Evolutionary conservation across 30 jellyfish, hydroid and myxozoan species (phyloP), one percentile per base, ranked within the genome.

Genomic region (Hydra vulgaris): DNA sequence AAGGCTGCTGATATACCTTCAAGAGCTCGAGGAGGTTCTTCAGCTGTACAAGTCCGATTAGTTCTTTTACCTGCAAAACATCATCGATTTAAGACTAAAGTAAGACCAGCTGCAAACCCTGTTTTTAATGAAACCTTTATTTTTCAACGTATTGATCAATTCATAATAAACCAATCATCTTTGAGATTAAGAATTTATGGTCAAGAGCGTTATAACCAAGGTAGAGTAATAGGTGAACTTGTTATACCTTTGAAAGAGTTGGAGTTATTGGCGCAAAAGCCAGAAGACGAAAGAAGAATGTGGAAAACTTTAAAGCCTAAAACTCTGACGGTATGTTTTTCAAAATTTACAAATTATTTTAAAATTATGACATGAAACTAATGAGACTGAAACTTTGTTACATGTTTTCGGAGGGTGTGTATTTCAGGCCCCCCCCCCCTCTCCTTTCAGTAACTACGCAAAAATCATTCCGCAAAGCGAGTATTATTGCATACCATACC

Each of bases 21-120:
- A 17, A 89, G 87, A 81, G 97, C 97, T 21, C 89, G 97, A 0
- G 97, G 97, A 19, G 97, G 97, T 16, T 92, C 97, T 3, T 89
- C 97, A 17, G 89, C 97, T 27, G 89, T 84, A 21, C 97, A 89
- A 85, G 94, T 89, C 22, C 95, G 97, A 72, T 79, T 89, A 22
- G 97, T 89, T 21, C 67, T 89, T 76, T 88, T 89, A 22, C 97
- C 97, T 1, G 54, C 66, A 21, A 89, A 85, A 72, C 53, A 90
- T 21, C 83, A 85, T 68, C 83, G 97, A 7, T 89, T 89, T 77
- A 89, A 89, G 80, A 89, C 97, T 52, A 89, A 89, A 85, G 97
- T 89, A 67, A 72, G 97, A 40, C 97, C 97, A 70, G 95, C 95
- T 71, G 73, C 97, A 53, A 89, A 89, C 70, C 97, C 97, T 15